A percentile compares a stretch with the other conserved stretches of the same genome.
Evolutionary conservation across 2,888 invertebrate genomes (phyloP).

Genomic region (Polymixis lichenea): DNA sequence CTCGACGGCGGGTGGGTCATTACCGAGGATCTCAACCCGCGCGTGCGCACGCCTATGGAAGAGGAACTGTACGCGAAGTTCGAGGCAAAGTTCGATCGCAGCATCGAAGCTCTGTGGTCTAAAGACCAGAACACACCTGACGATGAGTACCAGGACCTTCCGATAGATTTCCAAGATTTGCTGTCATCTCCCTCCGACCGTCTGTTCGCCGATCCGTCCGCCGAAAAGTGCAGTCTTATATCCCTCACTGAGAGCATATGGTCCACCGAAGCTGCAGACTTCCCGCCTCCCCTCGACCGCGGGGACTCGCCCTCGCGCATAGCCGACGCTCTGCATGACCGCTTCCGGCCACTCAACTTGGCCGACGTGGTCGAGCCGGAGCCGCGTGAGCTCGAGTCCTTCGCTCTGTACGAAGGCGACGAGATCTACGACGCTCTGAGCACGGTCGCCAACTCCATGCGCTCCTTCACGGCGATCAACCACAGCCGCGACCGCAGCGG

Average conservation of each 20-base stretch:
- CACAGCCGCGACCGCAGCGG: slow-evolving; percentile 91
- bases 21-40: slow-evolving; percentile 78
- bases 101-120: slow-evolving; percentile 93
- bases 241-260: slow-evolving; percentile 82
- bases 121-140: slow-evolving; percentile 88
- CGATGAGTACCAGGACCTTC: slow-evolving; percentile 91
- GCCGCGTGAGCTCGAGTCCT: slow-evolving; percentile 74
- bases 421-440: slow-evolving; percentile 84
- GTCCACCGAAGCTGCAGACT: slow-evolving; percentile 74
- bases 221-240: slow-evolving; percentile 80
- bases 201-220: slow-evolving; percentile 83
- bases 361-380: slow-evolving; percentile 74
- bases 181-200: slow-evolving; percentile 91
- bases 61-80: slow-evolving; percentile 91
- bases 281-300: slow-evolving; percentile 71
- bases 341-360: slow-evolving; percentile 69
- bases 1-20: slow-evolving; percentile 81
- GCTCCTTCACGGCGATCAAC: slow-evolving; percentile 91
- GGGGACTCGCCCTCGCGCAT: slow-evolving; percentile 67
- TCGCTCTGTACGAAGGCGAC: slow-evolving; percentile 82
- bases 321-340: slow-evolving; percentile 73
- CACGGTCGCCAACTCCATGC: slow-evolving; percentile 82
- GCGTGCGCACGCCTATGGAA: slow-evolving; percentile 82
- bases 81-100: slow-evolving; percentile 93
- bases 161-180: slow-evolving; percentile 91